Base-by-base conservation (phyloP, 1,140 invertebrate species). In the Tetramorium simillimum region DNA sequence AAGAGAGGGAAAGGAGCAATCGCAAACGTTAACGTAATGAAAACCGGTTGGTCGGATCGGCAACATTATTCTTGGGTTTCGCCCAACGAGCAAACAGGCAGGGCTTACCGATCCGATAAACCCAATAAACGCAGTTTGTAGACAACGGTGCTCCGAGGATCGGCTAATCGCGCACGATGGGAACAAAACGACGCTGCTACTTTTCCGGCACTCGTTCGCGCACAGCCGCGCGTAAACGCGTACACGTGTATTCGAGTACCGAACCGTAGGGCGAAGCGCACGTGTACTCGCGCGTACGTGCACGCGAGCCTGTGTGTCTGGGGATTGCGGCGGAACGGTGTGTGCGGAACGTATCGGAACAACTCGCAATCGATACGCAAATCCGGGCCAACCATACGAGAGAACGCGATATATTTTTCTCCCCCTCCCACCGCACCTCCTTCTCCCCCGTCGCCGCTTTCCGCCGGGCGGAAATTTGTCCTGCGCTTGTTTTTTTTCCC, bases 81-180 rank as follows among this genome's bases (percentile, higher is more conserved):
- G 37, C 24, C 12, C 28, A 53, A 21, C 67, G 53, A 33, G 65
- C 67, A 58, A 73, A 82, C 78, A 33, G 21, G 37, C 63, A 37
- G 24, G 40, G 53, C 80, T 84, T 84, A 84, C 80, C 69, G 69
- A 84, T 62, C 28, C 80, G 80, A 84, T 75, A 84, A 84, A 84
- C 53, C 53, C 69, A 84, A 75, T 84, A 84, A 82, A 82, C 40
- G 80, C 80, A 84, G 80, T 84, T 84, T 73, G 80, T 58, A 73
- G 69, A 75, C 80, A 73, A 73, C 56, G 69, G 53, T 58, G 37
- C 67, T 60, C 24, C 33, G 33, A 33, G 51, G 51, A 33, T 72
- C 80, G 80, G 40, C 69, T 84, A 84, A 73, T 73, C 69, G 69
- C 69, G 51, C 53, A 24, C 80, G 80, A 84, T 60, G 21, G 53